These are phyloP conservation scores for Temnothorax ravouxi DNA, from an alignment of 2,888 invertebrate genomes.

Conservation along the genomic window DNA sequence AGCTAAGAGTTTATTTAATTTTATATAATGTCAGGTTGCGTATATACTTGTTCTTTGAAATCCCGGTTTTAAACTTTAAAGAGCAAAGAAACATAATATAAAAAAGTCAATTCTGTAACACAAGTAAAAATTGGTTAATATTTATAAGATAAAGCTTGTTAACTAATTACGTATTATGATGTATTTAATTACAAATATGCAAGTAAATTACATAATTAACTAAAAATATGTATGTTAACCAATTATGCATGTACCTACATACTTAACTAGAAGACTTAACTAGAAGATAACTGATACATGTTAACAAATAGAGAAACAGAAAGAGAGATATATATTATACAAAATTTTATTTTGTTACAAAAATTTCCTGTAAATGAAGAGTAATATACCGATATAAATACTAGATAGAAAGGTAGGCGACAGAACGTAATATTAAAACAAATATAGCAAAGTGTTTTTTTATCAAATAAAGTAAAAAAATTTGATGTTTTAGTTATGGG, in stretches of 20 bases:
- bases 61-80: neutral
- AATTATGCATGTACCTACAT: no score
- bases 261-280: no score
- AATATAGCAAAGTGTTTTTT: neutral
- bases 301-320: no score
- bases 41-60: neutral
- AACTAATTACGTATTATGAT: no score
- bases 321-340: slow-evolving; percentile 81
- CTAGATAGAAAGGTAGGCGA: neutral
- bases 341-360: neutral
- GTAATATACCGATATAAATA: neutral
- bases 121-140: neutral
- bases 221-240: no score
- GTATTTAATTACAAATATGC: no score
- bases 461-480: neutral
- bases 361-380: neutral
- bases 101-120: neutral
- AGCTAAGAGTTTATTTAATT: neutral
- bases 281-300: no score
- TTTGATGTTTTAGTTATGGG: neutral
- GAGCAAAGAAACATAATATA: neutral
- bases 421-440: neutral
- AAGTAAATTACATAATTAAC: no score
- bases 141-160: no score
- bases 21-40: neutral